These are phyloP conservation scores for Drosophila grimshawi DNA, from an alignment of 1,140 invertebrate genomes.

Conservation along the genomic window DNA sequence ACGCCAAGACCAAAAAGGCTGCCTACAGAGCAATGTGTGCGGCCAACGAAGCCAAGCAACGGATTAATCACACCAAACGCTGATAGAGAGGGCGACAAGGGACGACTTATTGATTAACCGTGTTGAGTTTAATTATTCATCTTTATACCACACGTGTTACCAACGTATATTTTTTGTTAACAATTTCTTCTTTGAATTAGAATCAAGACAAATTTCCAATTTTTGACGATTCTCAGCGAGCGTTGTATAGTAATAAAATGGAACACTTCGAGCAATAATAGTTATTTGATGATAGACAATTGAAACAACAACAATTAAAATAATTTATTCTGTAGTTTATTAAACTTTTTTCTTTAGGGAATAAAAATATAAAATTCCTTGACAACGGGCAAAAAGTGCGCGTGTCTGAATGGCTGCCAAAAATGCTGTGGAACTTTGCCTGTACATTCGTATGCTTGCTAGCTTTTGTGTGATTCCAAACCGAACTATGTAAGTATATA, in stretches of 20 bases:
- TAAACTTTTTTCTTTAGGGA: slow-evolving; percentile 84
- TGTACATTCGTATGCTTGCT: slow-evolving; percentile 67
- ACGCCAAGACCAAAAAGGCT: slow-evolving; percentile 54
- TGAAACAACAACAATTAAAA: slow-evolving; percentile 31
- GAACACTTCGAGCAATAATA: no score
- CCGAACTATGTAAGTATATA: slow-evolving; percentile 24
- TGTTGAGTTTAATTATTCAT: background rate
- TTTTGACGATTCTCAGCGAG: no score
- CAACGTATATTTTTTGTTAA: slow-evolving; percentile 16
- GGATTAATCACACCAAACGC: slow-evolving; percentile 4
- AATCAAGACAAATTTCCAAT: background rate
- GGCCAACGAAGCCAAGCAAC: slow-evolving; percentile 61
- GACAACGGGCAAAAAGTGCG: slow-evolving; percentile 73
- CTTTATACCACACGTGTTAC: background rate
- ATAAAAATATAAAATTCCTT: slow-evolving; percentile 84
- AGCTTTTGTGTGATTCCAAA: slow-evolving; percentile 40
- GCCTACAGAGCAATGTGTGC: slow-evolving; percentile 46
- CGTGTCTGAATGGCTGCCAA: slow-evolving; percentile 82
- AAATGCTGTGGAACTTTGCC: slow-evolving; percentile 77
- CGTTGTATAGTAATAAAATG: no score
- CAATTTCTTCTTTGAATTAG: background rate
- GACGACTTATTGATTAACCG: background rate
- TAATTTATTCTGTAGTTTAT: slow-evolving; percentile 79
- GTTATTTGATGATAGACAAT: background rate
- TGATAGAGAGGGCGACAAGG: background rate